phyloP scores from a whole-genome alignment of 2,797 vertebrate species.

The Propithecus perrieri region DNA sequence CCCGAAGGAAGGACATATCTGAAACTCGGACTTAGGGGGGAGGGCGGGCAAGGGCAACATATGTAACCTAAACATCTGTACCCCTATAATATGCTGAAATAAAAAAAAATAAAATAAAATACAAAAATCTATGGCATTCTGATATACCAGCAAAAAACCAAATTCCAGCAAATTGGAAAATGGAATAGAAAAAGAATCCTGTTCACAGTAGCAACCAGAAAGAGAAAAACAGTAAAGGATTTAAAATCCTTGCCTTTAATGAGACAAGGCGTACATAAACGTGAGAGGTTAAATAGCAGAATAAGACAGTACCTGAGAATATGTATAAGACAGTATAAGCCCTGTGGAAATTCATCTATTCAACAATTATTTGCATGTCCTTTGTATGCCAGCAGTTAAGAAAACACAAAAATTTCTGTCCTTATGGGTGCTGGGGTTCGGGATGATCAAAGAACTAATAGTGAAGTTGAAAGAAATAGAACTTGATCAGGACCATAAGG shows the following conservation, averaged over 20 bases:
- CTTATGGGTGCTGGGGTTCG: neutral
- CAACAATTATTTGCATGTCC: neutral
- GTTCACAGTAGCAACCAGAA: neutral
- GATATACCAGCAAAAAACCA: neutral
- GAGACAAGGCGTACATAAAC: neutral
- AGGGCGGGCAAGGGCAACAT: no score
- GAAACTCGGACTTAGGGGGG: no score
- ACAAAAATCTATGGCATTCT: neutral
- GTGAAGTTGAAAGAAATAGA: neutral
- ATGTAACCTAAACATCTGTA: no score
- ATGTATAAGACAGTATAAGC: neutral
- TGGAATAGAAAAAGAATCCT: neutral
- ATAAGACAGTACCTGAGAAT: neutral
- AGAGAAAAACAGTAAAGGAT: neutral
- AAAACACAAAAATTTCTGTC: neutral
- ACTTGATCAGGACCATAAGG: neutral
- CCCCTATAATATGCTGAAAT: no score
- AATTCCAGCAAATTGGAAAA: neutral
- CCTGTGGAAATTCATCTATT: neutral
- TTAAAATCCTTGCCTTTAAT: neutral
- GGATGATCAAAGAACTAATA: neutral
- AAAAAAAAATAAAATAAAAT: neutral
- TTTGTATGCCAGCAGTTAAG: neutral
- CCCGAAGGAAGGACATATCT: no score
- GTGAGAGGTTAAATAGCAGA: neutral